Evolutionary conservation across 2,113 vertebrate species (phyloP).

Genomic region (Blennius ocellaris): DNA sequence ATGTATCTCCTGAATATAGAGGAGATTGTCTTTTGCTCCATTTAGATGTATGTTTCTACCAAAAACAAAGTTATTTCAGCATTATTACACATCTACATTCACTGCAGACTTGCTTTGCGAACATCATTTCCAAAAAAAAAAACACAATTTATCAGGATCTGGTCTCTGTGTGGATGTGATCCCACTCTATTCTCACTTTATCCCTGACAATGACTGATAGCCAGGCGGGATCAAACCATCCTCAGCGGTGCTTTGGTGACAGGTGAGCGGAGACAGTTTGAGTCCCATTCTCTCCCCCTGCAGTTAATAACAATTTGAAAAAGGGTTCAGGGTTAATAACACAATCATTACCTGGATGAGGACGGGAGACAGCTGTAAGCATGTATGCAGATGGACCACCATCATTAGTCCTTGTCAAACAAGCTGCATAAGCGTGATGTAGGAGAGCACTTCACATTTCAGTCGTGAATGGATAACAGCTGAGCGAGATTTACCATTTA

Average conservation of each 20-base stretch:
- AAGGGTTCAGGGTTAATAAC: slow-evolving; percentile 82
- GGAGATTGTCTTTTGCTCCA: too few relatives aligned
- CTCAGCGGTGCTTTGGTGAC: slow-evolving; percentile 63
- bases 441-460: slow-evolving; percentile 67
- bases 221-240: slow-evolving; percentile 63
- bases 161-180: slow-evolving; percentile 6
- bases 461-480: slow-evolving; percentile 54
- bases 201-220: slow-evolving; percentile 79
- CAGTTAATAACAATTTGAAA: slow-evolving; percentile 82
- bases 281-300: slow-evolving; percentile 72
- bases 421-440: slow-evolving; percentile 65
- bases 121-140: too few relatives aligned
- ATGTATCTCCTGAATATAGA: too few relatives aligned
- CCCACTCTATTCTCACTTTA: slow-evolving; percentile 14
- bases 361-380: slow-evolving; percentile 81
- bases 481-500: slow-evolving; percentile 45
- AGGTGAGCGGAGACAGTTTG: slow-evolving; percentile 80
- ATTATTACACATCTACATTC: too few relatives aligned
- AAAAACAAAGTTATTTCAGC: too few relatives aligned
- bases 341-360: slow-evolving; percentile 81
- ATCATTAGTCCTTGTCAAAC: slow-evolving; percentile 79
- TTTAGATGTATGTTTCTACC: too few relatives aligned
- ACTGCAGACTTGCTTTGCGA: too few relatives aligned
- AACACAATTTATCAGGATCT: too few relatives aligned
- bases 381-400: slow-evolving; percentile 78